Base-by-base conservation (phyloP, 2,113 vertebrate genomes). In the Bujurquina vittata region DNA sequence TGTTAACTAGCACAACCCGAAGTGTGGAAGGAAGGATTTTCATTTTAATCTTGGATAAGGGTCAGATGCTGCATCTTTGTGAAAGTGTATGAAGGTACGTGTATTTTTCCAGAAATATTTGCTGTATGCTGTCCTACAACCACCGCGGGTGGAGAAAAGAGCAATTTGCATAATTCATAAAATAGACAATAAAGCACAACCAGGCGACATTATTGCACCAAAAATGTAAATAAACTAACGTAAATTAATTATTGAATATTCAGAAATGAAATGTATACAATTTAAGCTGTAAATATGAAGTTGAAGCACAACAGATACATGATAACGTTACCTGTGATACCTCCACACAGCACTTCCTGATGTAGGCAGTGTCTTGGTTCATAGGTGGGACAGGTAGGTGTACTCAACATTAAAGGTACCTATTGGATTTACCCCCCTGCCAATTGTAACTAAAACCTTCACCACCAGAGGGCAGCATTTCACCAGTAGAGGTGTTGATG, bases 231-330 rank as follows among this genome's bases (percentile, higher is more conserved):
- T 43, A 43, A 43, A 3, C 37, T 26, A 22, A 8, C 0, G 0
- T 29, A 29, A 17, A 59, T 60, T 5, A 18, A 33, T 60, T 33
- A 18, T 2, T 33, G 29, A 20, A 33, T 17, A 60, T 33, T 33
- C 9, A 33, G 20, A 54, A 20, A 9, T 18, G 2, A 8, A 8
- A 33, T 4, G 18, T 37, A 20, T 22, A 37, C 6, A 6, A 22
- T 49, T 5, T 31, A 22, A 26, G 60, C 14, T 37, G n/a, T 40
- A 40, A 40, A 40, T 10, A 63, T n/a, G 20, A 22, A 22, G 60
- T 14, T 63, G 17, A 17, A 33, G 9, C 33, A 10, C 17, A 0
- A 4, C 61, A 37, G 20, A 63, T 0, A 1, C 20, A 20, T 63
- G 61, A 63, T 9, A 40, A 63, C n/a, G 22, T 63, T 40, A 23